phyloP scores from a whole-genome alignment of 2,797 vertebrate species.

The Typhlichthys subterraneus region DNA sequence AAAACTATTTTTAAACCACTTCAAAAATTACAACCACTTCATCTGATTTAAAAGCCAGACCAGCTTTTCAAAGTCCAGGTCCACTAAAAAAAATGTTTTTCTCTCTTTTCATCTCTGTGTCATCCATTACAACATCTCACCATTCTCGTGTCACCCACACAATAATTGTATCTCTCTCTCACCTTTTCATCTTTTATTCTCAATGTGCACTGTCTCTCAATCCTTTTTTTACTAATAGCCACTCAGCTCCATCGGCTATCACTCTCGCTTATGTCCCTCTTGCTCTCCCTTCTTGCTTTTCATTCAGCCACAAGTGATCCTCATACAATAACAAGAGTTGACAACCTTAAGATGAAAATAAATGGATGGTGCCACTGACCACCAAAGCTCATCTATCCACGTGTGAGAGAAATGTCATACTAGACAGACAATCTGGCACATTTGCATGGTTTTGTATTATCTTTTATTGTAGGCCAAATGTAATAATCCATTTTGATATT shows the following conservation, averaged over 20 bases:
- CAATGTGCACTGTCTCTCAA: background rate
- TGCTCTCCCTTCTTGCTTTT: background rate
- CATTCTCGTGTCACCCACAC: background rate
- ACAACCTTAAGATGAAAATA: background rate
- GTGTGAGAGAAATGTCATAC: background rate
- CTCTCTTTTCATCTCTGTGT: constrained; percentile 4
- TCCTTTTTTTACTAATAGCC: background rate
- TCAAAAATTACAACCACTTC: background rate
- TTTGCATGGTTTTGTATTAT: background rate
- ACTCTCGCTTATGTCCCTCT: background rate
- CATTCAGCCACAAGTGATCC: background rate
- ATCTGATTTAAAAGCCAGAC: constrained; percentile 8
- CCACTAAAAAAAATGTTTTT: background rate
- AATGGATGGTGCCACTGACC: background rate
- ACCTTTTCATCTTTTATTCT: constrained; percentile 3
- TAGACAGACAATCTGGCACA: background rate
- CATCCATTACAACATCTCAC: constrained; percentile 6
- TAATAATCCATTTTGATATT: background rate
- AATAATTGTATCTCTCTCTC: background rate
- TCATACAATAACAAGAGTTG: background rate
- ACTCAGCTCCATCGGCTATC: background rate
- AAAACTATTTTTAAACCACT: constrained; percentile 7
- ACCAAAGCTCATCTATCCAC: background rate
- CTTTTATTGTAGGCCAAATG: background rate
- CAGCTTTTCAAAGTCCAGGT: background rate